Evolutionary conservation across 2,888 invertebrate species (phyloP).

Genomic region (Heliconius hortense): DNA sequence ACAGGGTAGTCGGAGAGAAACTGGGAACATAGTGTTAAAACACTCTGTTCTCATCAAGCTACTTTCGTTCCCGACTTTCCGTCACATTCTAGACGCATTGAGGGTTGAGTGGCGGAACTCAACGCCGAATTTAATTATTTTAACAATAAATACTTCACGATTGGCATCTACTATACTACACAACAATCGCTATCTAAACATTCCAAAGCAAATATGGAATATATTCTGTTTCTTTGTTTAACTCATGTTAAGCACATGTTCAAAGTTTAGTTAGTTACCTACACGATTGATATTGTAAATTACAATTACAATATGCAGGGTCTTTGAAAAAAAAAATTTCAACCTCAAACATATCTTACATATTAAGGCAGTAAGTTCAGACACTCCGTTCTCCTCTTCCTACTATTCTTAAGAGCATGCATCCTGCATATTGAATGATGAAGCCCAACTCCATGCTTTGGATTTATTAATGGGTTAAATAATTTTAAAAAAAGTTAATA

Average conservation of each 20-base stretch:
- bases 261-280: slow-evolving; percentile 9
- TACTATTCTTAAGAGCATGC: background rate
- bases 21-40: background rate
- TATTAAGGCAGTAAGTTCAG: too few species aligned
- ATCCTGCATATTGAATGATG: background rate
- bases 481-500: too few species aligned
- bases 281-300: background rate
- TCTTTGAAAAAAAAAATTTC: background rate
- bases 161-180: background rate
- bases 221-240: slow-evolving; percentile 6
- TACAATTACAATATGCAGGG: background rate
- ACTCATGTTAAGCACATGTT: slow-evolving; percentile 1
- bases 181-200: slow-evolving; percentile 6
- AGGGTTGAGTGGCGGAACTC: too few species aligned
- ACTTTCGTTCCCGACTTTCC: background rate
- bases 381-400: background rate
- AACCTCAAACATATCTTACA: too few species aligned
- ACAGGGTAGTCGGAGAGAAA: background rate
- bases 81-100: background rate
- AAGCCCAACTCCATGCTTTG: too few species aligned
- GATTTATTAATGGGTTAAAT: too few species aligned
- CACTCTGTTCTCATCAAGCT: background rate
- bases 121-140: background rate
- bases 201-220: slow-evolving; percentile 7
- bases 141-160: background rate